Conservation (phyloP, 2,113 vertebrate species). For the Nothoprocta pentlandii region DNA sequence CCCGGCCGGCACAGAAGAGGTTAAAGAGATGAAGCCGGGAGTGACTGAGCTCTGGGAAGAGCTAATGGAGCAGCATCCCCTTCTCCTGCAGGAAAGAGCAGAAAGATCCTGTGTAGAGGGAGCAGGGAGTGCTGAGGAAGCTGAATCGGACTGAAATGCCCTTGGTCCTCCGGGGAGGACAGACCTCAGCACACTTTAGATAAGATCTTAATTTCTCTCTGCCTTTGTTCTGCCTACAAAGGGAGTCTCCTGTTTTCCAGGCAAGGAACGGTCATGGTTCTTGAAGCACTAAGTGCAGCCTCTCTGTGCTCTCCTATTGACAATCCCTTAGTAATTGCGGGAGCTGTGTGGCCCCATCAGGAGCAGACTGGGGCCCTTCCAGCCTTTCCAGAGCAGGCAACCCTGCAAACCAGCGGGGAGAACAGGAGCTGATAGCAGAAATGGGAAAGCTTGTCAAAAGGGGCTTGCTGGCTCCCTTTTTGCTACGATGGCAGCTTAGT, state of each 20-base stretch:
- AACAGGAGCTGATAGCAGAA: not conserved
- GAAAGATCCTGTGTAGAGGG: not conserved
- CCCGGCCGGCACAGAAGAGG: not conserved
- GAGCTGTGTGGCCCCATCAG: not conserved
- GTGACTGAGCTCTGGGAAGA: not conserved
- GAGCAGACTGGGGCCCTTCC: not conserved
- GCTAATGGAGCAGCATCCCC: not conserved
- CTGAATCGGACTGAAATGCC: not conserved
- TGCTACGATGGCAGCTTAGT: not conserved
- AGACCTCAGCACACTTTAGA: not conserved
- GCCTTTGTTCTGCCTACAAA: slow-evolving; percentile 43
- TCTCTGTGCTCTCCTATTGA: not conserved
- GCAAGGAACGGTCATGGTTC: not conserved
- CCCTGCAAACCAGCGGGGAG: not conserved
- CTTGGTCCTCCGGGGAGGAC: not conserved
- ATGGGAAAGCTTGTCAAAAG: not conserved
- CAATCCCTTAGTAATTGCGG: not conserved
- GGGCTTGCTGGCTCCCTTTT: not conserved
- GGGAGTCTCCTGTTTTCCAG: slow-evolving; percentile 5
- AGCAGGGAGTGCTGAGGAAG: not conserved
- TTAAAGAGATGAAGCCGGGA: not conserved
- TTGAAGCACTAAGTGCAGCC: not conserved
- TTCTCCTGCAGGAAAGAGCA: not conserved
- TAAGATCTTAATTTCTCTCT: slow-evolving; percentile 8
- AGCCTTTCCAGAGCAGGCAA: not conserved